Evolutionary conservation across 2,797 vertebrate species (phyloP), one percentile per base, ranked within the genome.

Genomic region (Clarias pachynema): DNA sequence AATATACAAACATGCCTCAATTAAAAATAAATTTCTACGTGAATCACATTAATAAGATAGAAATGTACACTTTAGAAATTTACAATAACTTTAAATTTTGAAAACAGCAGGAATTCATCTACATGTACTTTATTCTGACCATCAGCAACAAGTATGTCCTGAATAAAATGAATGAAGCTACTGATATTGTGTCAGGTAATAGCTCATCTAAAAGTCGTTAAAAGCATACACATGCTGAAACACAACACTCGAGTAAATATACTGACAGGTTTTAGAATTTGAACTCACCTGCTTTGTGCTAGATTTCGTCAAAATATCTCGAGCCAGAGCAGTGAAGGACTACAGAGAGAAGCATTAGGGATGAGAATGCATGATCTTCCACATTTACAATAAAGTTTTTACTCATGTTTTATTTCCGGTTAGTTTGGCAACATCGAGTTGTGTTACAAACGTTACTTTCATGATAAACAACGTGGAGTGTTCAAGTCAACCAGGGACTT

Each of bases 321-420:
- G 91, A 1, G 97, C 97, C 94, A 98, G 93, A 77, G 95, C 88
- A 87, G 91, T 89, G 91, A 98, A 98, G 0, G 97, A 96, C 97
- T 98, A 83, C 4, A 70, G n/a, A 70, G 31, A 69, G 0, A 81
- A 29, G 34, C 65, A 12, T 14, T 22, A 37, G 49, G 24, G 29
- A 69, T 53, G 34, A 49, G 24, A 63, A 63, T 37, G 59, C 34
- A 44, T 57, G n/a, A 66, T 15, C 34, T 22, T 40, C 49, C 22
- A 79, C 18, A 49, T 3, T 56, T 18, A 20, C 16, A 29, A 72
- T 44, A 72, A 20, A 18, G 16, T 8, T 34, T 5, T 31, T 2
- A 63, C 3, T 6, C 8, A 2, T 34, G 18, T 20, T 49, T n/a
- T 49, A 73, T 73, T 73, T 73, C 5, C 12, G 2, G 24, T 26